Percentiles rank a stretch among this genome's conserved stretches.
Conservation (phyloP, 2,888 invertebrate species). For the Heliconius aoede region DNA sequence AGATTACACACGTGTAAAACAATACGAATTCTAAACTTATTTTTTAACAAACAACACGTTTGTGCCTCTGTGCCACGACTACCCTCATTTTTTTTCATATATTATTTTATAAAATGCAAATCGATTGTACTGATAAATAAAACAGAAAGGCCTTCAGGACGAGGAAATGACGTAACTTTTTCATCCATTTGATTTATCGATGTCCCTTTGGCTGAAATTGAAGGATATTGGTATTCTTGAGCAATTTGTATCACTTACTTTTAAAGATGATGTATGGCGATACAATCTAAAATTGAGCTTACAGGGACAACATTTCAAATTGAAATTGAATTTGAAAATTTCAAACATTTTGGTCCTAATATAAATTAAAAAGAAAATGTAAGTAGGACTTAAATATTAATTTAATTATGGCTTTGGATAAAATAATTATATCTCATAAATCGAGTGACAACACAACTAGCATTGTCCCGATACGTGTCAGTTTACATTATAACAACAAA, state of each 20-base stretch:
- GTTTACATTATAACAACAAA: not conserved
- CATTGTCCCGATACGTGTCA: not conserved
- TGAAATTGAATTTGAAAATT: too few species aligned
- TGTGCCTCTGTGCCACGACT: too few species aligned
- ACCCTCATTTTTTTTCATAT: not conserved
- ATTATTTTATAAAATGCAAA: conserved; percentile 13
- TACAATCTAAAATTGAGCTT: not conserved
- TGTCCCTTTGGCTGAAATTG: conserved; percentile 10
- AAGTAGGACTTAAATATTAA: not conserved
- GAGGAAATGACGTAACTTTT: conserved; percentile 23
- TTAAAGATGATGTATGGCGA: conserved; percentile 13
- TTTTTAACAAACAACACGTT: not conserved
- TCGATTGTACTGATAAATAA: conserved; percentile 15
- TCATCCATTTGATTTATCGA: conserved; percentile 35
- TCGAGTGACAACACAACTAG: not conserved
- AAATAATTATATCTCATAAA: not conserved
- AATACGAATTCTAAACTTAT: too few species aligned
- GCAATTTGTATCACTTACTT: conserved; percentile 10
- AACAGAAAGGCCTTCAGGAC: not conserved
- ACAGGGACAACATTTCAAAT: not conserved
- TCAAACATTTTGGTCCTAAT: too few species aligned
- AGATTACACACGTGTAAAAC: too few species aligned
- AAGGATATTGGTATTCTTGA: conserved; percentile 17
- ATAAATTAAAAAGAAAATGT: too few species aligned
- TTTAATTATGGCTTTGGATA: not conserved